Percentiles rank a stretch among this genome's conserved stretches.
phyloP scores from a whole-genome alignment of 2,797 vertebrate species.

The Gastrophryne carolinensis region DNA sequence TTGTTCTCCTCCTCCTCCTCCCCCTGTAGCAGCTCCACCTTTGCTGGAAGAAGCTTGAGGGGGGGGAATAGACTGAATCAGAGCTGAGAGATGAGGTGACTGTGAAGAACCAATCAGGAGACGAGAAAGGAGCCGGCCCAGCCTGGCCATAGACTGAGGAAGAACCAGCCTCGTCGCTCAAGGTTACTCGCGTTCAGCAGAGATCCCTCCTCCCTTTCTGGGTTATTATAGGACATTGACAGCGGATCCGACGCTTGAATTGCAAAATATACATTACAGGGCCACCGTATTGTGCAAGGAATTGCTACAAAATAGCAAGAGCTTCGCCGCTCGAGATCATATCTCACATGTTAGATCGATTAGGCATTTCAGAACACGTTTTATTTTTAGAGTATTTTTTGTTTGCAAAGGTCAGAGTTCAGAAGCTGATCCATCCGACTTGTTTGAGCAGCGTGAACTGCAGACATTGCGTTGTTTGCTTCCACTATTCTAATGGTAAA shows the following conservation, averaged over 20 bases:
- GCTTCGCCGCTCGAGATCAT: no score
- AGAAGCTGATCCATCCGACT: neutral
- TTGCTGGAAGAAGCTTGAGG: constrained; percentile 66
- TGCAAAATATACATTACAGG: neutral
- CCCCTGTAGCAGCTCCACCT: constrained; percentile 50
- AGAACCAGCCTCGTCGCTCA: constrained; percentile 5
- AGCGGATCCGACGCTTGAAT: neutral
- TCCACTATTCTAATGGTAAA: neutral
- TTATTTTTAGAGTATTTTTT: neutral
- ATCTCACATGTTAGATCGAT: no score
- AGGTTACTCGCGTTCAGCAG: constrained; percentile 82
- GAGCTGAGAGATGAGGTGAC: constrained; percentile 91
- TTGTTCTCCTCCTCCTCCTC: neutral
- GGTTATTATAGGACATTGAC: constrained; percentile 61
- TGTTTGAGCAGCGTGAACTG: neutral
- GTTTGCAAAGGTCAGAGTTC: neutral
- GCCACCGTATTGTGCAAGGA: neutral
- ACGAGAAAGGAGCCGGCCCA: constrained; percentile 53
- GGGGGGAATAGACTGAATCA: constrained; percentile 58
- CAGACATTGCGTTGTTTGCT: neutral
- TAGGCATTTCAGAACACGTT: neutral
- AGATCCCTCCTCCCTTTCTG: constrained; percentile 45
- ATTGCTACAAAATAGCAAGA: no score
- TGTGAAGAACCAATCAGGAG: constrained; percentile 83
- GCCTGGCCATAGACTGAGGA: constrained; percentile 36